Evolutionary conservation across 2,113 vertebrate genomes (phyloP).

Genomic region (Pipa parva): DNA sequence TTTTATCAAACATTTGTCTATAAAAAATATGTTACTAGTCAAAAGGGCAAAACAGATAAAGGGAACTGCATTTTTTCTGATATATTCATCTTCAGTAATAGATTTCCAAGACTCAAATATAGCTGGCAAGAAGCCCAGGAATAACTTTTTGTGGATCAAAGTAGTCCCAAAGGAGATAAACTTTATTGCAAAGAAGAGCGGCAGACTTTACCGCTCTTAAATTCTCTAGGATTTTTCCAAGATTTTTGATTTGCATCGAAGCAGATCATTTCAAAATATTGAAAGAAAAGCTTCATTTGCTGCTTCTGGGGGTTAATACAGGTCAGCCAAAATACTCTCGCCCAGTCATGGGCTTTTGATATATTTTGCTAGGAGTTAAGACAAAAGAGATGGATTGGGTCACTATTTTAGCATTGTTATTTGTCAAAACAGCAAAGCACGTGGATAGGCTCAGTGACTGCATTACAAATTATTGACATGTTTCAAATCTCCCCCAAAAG

Average conservation of each 20-base stretch:
- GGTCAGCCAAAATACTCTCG: slow-evolving; percentile 51
- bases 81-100: slow-evolving; percentile 33
- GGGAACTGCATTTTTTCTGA: slow-evolving; percentile 35
- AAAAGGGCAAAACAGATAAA: slow-evolving; percentile 40
- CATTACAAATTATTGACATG: slow-evolving; percentile 21
- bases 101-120: slow-evolving; percentile 36
- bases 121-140: slow-evolving; percentile 38
- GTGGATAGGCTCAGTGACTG: slow-evolving; percentile 33
- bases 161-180: slow-evolving; percentile 29
- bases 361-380: slow-evolving; percentile 48
- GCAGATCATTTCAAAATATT: slow-evolving; percentile 45
- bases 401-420: slow-evolving; percentile 37
- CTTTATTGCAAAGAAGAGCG: neutral
- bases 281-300: slow-evolving; percentile 46
- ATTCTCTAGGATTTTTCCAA: slow-evolving; percentile 36
- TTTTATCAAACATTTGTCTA: neutral
- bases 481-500: slow-evolving; percentile 2
- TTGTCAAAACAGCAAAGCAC: slow-evolving; percentile 49
- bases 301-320: slow-evolving; percentile 43
- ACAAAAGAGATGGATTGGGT: slow-evolving; percentile 24
- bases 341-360: slow-evolving; percentile 41
- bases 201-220: slow-evolving; percentile 43
- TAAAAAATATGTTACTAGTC: slow-evolving; percentile 2
- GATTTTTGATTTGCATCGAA: slow-evolving; percentile 43
- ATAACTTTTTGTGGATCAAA: neutral